A percentile compares a stretch with the other conserved stretches of the same genome.
phyloP scores from a whole-genome alignment of 2,888 invertebrate genomes.

The Philereme transversata region DNA sequence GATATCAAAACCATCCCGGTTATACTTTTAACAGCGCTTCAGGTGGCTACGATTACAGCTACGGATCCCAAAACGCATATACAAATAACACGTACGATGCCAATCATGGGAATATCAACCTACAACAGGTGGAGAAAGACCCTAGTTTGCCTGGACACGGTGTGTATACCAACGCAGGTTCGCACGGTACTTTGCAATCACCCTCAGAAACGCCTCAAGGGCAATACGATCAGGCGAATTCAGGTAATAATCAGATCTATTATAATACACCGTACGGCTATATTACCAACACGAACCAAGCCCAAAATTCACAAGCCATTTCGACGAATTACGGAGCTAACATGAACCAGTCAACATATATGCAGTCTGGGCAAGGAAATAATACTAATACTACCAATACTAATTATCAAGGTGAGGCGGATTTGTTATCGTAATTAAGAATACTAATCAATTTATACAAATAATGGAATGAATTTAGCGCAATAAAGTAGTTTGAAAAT shows the following conservation, averaged over 20 bases:
- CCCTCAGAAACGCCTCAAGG: conserved; percentile 66
- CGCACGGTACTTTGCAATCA: conserved; percentile 73
- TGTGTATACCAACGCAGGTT: conserved; percentile 78
- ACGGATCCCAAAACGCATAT: conserved; percentile 83
- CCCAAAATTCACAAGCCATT: conserved; percentile 49
- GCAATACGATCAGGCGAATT: conserved; percentile 41
- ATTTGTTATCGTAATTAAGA: conserved; percentile 38
- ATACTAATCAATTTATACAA: conserved; percentile 25
- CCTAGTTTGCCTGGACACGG: conserved; percentile 59
- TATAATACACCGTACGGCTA: conserved; percentile 81
- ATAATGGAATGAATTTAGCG: conserved; percentile 26
- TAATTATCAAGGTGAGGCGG: conserved; percentile 72
- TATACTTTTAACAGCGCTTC: conserved; percentile 83
- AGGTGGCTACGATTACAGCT: conserved; percentile 85
- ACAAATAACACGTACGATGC: conserved; percentile 48
- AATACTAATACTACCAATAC: conserved; percentile 63
- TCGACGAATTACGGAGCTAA: conserved; percentile 64
- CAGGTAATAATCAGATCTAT: conserved; percentile 58
- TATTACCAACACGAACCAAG: conserved; percentile 60
- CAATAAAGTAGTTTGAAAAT: conserved; percentile 37
- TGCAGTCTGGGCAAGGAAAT: conserved; percentile 64
- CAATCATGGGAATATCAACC: conserved; percentile 51
- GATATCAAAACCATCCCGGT: conserved; percentile 84
- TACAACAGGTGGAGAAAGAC: conserved; percentile 53
- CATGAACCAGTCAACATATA: conserved; percentile 69